Conservation (phyloP, 2,797 vertebrate genomes). For the Tachyglossus aculeatus region DNA sequence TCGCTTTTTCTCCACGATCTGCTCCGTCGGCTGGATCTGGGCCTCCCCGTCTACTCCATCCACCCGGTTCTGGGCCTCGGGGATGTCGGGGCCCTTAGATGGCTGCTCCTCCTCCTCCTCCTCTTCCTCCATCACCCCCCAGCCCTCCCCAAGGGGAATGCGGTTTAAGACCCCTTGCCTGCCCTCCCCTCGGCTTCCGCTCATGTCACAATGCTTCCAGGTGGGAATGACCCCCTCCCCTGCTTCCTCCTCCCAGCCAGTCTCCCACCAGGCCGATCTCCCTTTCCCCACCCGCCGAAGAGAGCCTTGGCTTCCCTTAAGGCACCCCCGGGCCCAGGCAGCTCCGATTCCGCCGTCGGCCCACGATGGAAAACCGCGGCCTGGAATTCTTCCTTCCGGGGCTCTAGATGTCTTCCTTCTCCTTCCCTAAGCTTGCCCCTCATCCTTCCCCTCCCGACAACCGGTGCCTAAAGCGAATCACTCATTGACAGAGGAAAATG, state of each 20-base stretch:
- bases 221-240: constrained; percentile 11
- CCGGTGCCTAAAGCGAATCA: no score
- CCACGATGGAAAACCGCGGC: not conserved
- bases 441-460: not conserved
- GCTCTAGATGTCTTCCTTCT: not conserved
- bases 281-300: constrained; percentile 44
- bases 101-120: not conserved
- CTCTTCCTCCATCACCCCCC: not conserved
- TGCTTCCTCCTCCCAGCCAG: constrained; percentile 8
- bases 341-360: no score
- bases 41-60: no score
- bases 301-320: no score
- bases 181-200: constrained; percentile 1
- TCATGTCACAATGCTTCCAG: constrained; percentile 49
- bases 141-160: not conserved
- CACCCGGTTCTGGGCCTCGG: no score
- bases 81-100: no score
- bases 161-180: not conserved
- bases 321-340: no score
- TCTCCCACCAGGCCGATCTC: constrained; percentile 49
- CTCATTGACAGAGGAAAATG: no score
- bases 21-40: no score
- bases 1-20: no score
- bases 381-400: not conserved
- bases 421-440: not conserved